Percentiles rank a stretch among this genome's conserved stretches.
Conservation (phyloP, 64 coral and sea anemone species). For the Pocillopora damicornis region DNA sequence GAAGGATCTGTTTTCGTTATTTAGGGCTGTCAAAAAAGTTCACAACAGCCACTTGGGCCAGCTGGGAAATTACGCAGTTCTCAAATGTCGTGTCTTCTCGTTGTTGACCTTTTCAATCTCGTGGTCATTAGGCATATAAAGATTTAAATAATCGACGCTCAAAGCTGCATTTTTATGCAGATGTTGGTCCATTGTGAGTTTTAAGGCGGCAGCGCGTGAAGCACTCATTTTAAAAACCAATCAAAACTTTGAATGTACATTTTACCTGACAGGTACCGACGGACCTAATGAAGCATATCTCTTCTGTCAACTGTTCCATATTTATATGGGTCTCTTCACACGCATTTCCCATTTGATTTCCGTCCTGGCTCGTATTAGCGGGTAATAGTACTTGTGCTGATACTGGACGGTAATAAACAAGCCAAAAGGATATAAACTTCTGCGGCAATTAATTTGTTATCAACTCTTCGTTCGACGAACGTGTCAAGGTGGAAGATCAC, state of each 20-base stretch:
- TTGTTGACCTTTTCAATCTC: background rate
- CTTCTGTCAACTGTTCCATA: background rate
- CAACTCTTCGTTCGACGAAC: background rate
- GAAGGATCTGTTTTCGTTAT: background rate
- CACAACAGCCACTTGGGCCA: background rate
- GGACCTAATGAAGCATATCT: background rate
- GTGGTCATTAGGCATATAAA: background rate
- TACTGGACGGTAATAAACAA: background rate
- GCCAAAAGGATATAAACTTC: background rate
- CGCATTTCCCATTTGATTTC: background rate
- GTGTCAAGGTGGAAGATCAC: slow-evolving; percentile 35
- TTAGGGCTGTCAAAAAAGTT: background rate
- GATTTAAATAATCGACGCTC: slow-evolving; percentile 13
- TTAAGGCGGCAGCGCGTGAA: background rate
- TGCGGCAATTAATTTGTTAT: background rate
- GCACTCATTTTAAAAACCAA: background rate
- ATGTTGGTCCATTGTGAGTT: background rate
- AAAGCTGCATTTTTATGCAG: background rate
- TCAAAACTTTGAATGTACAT: slow-evolving; percentile 22
- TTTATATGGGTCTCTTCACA: background rate
- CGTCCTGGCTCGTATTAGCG: background rate
- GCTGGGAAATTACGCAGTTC: background rate
- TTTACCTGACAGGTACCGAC: background rate
- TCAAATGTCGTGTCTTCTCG: background rate
- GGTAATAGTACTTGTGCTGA: background rate